These are phyloP conservation scores for Amorpha juglandis DNA, from an alignment of 2,888 invertebrate species.

Conservation along the genomic window DNA sequence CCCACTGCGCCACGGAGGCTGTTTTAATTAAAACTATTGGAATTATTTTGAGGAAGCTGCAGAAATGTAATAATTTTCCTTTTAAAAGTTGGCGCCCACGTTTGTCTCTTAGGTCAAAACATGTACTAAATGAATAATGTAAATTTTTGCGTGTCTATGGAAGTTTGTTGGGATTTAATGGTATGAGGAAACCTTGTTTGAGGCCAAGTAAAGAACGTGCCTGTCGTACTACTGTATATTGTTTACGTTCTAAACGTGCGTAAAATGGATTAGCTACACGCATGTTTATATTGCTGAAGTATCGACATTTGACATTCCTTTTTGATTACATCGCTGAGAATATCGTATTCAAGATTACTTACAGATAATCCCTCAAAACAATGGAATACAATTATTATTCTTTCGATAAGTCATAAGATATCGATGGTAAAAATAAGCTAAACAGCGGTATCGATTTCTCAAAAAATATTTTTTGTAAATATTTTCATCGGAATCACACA, in stretches of 20 bases:
- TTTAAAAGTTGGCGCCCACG: background rate
- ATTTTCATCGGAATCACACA: background rate
- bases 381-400: conserved; percentile 16
- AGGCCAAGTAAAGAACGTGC: conserved; percentile 17
- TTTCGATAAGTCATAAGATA: background rate
- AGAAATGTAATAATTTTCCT: conserved; percentile 1
- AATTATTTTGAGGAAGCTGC: too few species aligned
- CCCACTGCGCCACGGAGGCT: too few species aligned
- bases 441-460: background rate
- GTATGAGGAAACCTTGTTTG: conserved; percentile 16
- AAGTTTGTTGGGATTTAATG: conserved; percentile 6
- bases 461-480: conserved; percentile 9
- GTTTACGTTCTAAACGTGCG: conserved; percentile 12
- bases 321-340: background rate
- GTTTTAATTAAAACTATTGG: too few species aligned
- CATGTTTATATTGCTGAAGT: conserved; percentile 1
- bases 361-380: conserved; percentile 7
- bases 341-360: background rate
- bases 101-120: background rate
- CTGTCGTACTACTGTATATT: background rate
- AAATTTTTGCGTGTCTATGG: conserved; percentile 13
- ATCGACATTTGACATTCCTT: background rate
- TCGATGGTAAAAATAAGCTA: conserved; percentile 14
- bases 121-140: conserved; percentile 8
- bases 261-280: conserved; percentile 2